These are phyloP conservation scores for Diachasma alloeum DNA, from an alignment of 1,140 invertebrate species.

Conservation along the genomic window DNA sequence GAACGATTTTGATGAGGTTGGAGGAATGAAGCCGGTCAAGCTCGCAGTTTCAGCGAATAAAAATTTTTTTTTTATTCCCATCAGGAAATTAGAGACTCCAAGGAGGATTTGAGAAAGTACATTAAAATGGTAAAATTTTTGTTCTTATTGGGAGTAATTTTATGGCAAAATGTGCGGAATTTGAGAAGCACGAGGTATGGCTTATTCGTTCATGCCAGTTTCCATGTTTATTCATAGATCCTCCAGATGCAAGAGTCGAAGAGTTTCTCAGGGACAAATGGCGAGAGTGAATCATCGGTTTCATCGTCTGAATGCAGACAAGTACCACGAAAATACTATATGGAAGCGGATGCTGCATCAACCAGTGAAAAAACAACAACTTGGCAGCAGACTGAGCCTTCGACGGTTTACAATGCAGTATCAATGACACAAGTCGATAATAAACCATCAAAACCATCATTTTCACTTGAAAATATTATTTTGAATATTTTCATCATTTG, in stretches of 20 bases:
- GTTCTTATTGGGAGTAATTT: conserved; percentile 20
- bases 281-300: conserved; percentile 36
- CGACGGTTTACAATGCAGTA: neutral
- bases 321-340: conserved; percentile 54
- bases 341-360: conserved; percentile 41
- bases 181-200: neutral
- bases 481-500: conserved; percentile 25
- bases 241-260: conserved; percentile 56
- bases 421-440: neutral
- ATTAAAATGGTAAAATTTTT: conserved; percentile 54
- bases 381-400: neutral
- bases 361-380: neutral
- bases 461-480: neutral
- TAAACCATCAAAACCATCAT: conserved; percentile 49
- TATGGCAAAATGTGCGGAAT: neutral
- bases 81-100: conserved; percentile 46
- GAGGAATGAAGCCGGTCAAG: conserved; percentile 44
- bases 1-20: conserved; percentile 37
- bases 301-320: conserved; percentile 50
- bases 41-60: conserved; percentile 36
- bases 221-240: conserved; percentile 42
- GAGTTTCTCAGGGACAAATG: conserved; percentile 34
- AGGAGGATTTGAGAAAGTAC: conserved; percentile 56
- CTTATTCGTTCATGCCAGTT: neutral
- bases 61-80: conserved; percentile 28